Base-by-base conservation (phyloP, 2,797 vertebrate species). In the Enteromius unitaeniatus region DNA sequence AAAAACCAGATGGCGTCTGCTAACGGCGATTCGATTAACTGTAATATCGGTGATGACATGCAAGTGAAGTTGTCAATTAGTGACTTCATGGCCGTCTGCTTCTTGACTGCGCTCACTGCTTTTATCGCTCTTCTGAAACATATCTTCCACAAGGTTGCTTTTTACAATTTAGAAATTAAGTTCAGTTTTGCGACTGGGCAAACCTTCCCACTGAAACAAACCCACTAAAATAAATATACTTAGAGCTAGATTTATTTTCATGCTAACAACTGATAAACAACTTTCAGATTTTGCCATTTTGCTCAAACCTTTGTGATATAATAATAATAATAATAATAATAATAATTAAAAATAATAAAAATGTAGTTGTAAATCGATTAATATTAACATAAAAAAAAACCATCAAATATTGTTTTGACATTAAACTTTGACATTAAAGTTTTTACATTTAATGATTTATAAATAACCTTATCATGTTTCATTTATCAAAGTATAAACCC, bases 1-100 rank as follows among this genome's bases (percentile, higher is more conserved):
- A 73, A 69, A 80, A 47, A 81, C 17, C 86, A 85, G 79, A 81
- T 80, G 84, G 80, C 31, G n/a, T 47, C 49, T 47, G 64, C 83
- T 79, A 79, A 75, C 76, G 62, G 72, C n/a, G 13, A 76, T 79
- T 72, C 40, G 72, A 86, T 68, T 81, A 70, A 37, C 42, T 84
- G 37, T 78, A 47, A 58, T 78, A 79, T 75, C 17, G n/a, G 60
- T 49, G 47, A 21, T 68, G 79, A 45, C 60, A 76, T 68, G 58
- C 14, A 65, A 84, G 49, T 64, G 13, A 77, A 65, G 72, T 81
- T 55, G 72, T 83, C 62, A 67, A 67, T 67, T 76, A 76, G 47
- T 5, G 49, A 23, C 23, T 83, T 76, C 7, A 23, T 68, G 72
- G 62, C 31, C 17, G 73, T 75, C 60, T 82, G 60, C 45, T 55